Evolutionary conservation across 2,113 vertebrate genomes (phyloP).

Genomic region (Coptodon rendalli): DNA sequence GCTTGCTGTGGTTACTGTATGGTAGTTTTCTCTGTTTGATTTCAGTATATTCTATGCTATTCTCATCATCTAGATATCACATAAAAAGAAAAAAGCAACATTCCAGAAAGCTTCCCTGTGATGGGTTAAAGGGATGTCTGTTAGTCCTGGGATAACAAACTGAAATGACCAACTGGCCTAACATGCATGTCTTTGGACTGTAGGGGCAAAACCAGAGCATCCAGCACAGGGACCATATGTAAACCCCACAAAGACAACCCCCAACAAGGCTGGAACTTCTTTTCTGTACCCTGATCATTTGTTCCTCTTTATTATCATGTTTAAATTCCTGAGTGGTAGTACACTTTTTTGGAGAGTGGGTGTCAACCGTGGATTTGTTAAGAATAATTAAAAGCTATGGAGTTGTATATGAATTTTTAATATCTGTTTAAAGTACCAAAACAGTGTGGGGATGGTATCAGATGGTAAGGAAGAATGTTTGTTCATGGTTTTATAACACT

Average conservation of each 20-base stretch:
- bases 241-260: background rate
- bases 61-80: background rate
- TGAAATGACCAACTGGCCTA: background rate
- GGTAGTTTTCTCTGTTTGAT: background rate
- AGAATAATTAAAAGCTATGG: background rate
- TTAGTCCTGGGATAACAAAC: background rate
- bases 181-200: background rate
- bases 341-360: background rate
- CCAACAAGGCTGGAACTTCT: background rate
- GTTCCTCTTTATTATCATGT: background rate
- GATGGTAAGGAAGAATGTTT: background rate
- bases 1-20: background rate
- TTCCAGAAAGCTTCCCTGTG: background rate
- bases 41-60: background rate
- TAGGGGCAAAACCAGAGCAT: background rate
- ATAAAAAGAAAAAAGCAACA: background rate
- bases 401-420: background rate
- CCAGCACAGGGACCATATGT: background rate
- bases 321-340: background rate
- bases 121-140: too few species aligned
- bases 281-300: background rate
- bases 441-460: background rate
- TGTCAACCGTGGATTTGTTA: background rate
- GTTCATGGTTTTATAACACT: background rate
- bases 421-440: background rate